A percentile compares a stretch with the other conserved stretches of the same genome.
phyloP scores from a whole-genome alignment of 2,113 vertebrate genomes.

The Spea bombifrons region DNA sequence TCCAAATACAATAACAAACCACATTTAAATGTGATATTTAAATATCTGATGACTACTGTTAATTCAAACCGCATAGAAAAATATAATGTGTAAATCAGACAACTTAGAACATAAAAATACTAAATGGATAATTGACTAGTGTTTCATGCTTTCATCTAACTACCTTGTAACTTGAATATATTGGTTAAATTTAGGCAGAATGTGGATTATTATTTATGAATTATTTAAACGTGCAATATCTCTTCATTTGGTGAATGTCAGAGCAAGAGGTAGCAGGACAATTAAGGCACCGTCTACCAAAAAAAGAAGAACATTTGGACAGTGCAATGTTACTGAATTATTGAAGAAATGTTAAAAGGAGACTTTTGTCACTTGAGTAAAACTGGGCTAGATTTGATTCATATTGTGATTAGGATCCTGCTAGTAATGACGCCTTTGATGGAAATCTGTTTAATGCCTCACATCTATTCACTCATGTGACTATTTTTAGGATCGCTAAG shows the following conservation, averaged over 20 bases:
- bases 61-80: too few relatives aligned
- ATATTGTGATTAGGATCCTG: slow-evolving; percentile 3
- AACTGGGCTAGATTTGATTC: slow-evolving; percentile 27
- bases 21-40: too few relatives aligned
- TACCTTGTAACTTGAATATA: slow-evolving; percentile 45
- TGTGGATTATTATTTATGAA: slow-evolving; percentile 60
- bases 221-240: slow-evolving; percentile 64
- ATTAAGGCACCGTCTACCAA: slow-evolving; percentile 66
- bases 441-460: not conserved
- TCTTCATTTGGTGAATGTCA: slow-evolving; percentile 66
- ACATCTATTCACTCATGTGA: not conserved
- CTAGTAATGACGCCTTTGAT: not conserved
- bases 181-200: slow-evolving; percentile 51
- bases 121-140: not conserved
- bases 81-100: too few relatives aligned
- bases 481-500: too few relatives aligned
- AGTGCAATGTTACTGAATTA: slow-evolving; percentile 74
- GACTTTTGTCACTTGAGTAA: slow-evolving; percentile 62
- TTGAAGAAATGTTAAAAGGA: slow-evolving; percentile 70
- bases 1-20: too few relatives aligned
- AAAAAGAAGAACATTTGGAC: slow-evolving; percentile 69
- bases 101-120: too few relatives aligned
- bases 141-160: slow-evolving; percentile 17
- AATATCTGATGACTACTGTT: too few relatives aligned
- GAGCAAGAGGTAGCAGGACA: slow-evolving; percentile 66